A percentile compares a stretch with the other conserved stretches of the same genome.
Evolutionary conservation across 2,113 vertebrate genomes (phyloP).

Genomic region (Triplophysa rosa): DNA sequence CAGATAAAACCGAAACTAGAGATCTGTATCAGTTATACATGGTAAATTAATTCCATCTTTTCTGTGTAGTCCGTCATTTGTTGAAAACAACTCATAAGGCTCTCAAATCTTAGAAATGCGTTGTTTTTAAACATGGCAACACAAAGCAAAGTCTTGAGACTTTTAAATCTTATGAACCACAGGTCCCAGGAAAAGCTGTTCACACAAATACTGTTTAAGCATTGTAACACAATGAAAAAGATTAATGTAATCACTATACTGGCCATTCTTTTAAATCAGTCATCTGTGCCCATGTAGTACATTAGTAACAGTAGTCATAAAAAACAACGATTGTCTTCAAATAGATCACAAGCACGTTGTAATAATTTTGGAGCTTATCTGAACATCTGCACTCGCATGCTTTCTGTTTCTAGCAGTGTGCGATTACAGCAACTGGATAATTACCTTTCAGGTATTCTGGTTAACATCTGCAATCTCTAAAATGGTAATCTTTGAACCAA

Average conservation of each 20-base stretch:
- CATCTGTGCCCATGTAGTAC: too few relatives aligned
- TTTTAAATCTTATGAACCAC: background rate
- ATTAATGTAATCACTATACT: background rate
- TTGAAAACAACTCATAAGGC: background rate
- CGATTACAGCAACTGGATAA: background rate
- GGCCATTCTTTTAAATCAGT: too few relatives aligned
- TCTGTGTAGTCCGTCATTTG: background rate
- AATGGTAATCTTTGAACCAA: background rate
- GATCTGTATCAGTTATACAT: background rate
- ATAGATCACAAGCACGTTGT: background rate
- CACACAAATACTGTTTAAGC: background rate
- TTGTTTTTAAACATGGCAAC: background rate
- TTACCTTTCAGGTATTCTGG: background rate
- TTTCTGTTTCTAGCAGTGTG: background rate
- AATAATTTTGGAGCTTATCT: background rate
- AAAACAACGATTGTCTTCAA: background rate
- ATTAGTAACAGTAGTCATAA: too few relatives aligned
- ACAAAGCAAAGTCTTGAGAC: background rate
- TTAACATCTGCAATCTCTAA: slow-evolving; percentile 1
- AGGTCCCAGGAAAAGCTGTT: background rate
- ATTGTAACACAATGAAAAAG: background rate
- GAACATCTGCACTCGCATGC: background rate
- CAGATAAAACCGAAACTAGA: slow-evolving; percentile 7
- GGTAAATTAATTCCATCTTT: slow-evolving; percentile 8
- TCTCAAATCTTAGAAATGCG: background rate